Evolutionary conservation across 2,113 vertebrate genomes (phyloP).

Genomic region (Leptosomus discolor): DNA sequence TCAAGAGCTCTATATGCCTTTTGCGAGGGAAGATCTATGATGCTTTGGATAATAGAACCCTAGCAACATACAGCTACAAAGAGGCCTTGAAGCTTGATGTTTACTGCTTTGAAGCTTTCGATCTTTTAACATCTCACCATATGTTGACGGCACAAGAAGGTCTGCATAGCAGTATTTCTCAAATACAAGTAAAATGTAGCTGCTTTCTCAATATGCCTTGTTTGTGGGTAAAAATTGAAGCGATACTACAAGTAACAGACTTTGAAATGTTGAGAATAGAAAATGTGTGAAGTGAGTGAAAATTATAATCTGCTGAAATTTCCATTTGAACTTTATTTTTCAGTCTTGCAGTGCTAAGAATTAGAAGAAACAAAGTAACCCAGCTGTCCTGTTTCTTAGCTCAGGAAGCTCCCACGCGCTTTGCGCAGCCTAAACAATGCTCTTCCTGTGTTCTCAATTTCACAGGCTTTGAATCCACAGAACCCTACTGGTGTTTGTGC

Average conservation of each 20-base stretch:
- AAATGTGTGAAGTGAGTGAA: neutral
- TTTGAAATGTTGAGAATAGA: neutral
- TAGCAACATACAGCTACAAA: conserved; percentile 97
- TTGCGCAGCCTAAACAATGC: neutral
- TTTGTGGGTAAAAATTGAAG: neutral
- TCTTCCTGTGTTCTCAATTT: neutral
- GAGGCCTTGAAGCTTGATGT: conserved; percentile 98
- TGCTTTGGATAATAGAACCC: conserved; percentile 92
- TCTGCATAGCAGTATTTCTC: conserved; percentile 59
- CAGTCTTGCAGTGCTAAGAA: neutral
- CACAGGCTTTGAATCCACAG: neutral
- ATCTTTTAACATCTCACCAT: conserved; percentile 97
- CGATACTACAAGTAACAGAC: neutral
- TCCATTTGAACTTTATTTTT: neutral
- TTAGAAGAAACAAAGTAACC: neutral
- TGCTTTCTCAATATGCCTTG: neutral
- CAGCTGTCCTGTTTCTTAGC: neutral
- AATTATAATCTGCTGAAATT: neutral
- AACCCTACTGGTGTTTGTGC: neutral
- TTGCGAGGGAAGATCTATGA: conserved; percentile 97
- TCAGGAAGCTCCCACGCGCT: neutral
- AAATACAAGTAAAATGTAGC: neutral
- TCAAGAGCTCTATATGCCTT: conserved; percentile 96
- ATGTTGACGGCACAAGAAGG: conserved; percentile 99
- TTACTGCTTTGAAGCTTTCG: conserved; percentile 99